Evolutionary conservation across 2,113 vertebrate genomes (phyloP), one percentile per base, ranked within the genome.

Genomic region (Microcebus lehilahytsara): DNA sequence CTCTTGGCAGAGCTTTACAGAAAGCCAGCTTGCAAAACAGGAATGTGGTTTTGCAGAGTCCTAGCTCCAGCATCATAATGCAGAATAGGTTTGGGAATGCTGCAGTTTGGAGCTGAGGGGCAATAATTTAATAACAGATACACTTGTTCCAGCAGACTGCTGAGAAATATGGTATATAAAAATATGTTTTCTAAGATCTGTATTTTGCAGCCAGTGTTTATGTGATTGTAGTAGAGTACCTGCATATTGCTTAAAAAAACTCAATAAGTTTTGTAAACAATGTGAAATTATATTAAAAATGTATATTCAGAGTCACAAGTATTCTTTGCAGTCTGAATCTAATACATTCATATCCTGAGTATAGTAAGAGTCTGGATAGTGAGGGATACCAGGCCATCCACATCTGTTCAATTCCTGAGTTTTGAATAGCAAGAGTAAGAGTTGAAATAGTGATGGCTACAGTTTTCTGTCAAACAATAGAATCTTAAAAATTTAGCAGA

Each of bases 171-270:
- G 9, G 1, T 84, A 62, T 84, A 67, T 91, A 56, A 85, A 93
- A 85, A 97, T 66, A 58, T 81, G 34, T 77, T 96, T 97, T 89
- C 51, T 95, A 92, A 92, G 71, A 69, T 89, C 69, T 79, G 49
- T 49, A 1, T 95, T 93, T 95, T 96, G 25, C 13, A 77, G 66
- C 34, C 27, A 85, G 5, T 79, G 17, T 96, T 96, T 84, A 67
- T 89, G n/a, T 93, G 53, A 46, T 86, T 95, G 86, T 85, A 78
- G 85, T 84, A 90, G 90, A 86, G 30, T 87, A 71, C 56, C 53
- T 96, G 30, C 20, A 91, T 79, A n/a, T 91, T 96, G 27, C 46
- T 85, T 32, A 67, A 95, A 93, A 92, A 58, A 58, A 22, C 34
- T 56, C 58, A 72, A 34, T 19, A 89, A 56, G 27, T 93, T 91